Conservation (phyloP, 37 sponge, comb jelly and placozoan genomes). For the Aplysina aerophoba region DNA sequence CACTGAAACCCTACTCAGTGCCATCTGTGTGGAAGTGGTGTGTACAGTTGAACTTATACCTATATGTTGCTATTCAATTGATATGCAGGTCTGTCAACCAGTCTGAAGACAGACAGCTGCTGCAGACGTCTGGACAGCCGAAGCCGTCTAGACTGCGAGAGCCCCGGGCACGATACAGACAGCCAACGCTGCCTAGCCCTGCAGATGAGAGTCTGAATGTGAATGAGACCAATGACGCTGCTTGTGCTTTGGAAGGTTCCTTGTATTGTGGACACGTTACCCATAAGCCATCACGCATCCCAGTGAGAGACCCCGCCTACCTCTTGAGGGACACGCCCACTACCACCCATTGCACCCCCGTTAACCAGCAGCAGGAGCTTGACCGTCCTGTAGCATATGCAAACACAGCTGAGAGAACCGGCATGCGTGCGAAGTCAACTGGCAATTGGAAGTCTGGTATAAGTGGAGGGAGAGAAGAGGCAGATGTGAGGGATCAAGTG, state of each 20-base stretch:
- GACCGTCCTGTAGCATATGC: background rate
- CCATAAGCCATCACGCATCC: constrained; percentile 22
- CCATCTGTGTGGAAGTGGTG: too few species aligned
- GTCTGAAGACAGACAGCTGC: too few species aligned
- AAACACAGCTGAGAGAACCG: background rate
- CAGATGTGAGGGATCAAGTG: background rate
- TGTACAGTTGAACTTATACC: too few species aligned
- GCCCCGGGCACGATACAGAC: background rate
- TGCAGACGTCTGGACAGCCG: too few species aligned
- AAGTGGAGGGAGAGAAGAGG: background rate
- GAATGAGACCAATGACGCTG: background rate
- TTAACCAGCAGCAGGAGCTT: background rate
- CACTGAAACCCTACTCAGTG: too few species aligned
- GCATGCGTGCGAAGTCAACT: background rate
- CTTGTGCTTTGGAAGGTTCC: background rate
- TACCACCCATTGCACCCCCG: background rate
- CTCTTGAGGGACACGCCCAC: too few species aligned
- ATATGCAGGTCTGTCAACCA: too few species aligned
- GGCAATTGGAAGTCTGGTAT: background rate
- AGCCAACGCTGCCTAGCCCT: too few species aligned
- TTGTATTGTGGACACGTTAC: background rate
- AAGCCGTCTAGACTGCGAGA: background rate
- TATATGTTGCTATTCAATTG: too few species aligned
- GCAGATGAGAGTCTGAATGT: too few species aligned
- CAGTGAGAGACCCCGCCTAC: background rate